phyloP scores from a whole-genome alignment of 2,888 invertebrate genomes.

The Melanargia galathea region DNA sequence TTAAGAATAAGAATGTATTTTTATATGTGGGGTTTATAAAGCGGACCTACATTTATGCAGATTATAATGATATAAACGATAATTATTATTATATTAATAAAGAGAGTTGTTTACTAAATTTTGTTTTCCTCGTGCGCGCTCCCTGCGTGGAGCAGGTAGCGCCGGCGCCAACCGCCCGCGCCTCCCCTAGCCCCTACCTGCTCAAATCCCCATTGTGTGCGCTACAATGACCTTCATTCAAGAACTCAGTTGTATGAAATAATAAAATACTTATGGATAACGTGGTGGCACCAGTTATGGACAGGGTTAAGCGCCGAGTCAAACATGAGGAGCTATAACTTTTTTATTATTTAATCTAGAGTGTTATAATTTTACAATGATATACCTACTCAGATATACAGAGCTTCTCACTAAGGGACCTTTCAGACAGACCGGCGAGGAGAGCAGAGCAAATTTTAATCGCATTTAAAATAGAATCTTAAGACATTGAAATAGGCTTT shows the following conservation, averaged over 20 bases:
- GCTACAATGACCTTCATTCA: slow-evolving; percentile 25
- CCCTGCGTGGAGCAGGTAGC: slow-evolving; percentile 59
- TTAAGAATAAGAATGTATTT: slow-evolving; percentile 72
- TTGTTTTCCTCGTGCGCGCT: slow-evolving; percentile 50
- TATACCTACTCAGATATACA: no score
- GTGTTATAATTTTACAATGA: no score
- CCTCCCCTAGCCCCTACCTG: slow-evolving; percentile 43
- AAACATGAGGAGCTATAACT: no score
- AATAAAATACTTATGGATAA: not conserved
- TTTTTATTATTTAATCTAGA: no score
- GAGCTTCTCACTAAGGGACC: no score
- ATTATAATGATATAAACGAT: slow-evolving; percentile 68
- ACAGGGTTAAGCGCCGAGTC: no score
- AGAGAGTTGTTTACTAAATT: slow-evolving; percentile 74
- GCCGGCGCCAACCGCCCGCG: slow-evolving; percentile 51
- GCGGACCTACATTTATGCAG: slow-evolving; percentile 75
- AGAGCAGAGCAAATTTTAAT: no score
- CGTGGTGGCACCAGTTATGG: no score
- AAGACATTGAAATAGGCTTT: no score
- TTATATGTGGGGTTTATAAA: slow-evolving; percentile 80
- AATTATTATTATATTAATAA: slow-evolving; percentile 74
- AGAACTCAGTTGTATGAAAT: slow-evolving; percentile 7
- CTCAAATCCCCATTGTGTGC: slow-evolving; percentile 32
- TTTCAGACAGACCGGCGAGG: no score
- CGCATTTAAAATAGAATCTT: no score